Evolutionary conservation across 2,113 vertebrate species (phyloP).

Genomic region (Numenius arquata): DNA sequence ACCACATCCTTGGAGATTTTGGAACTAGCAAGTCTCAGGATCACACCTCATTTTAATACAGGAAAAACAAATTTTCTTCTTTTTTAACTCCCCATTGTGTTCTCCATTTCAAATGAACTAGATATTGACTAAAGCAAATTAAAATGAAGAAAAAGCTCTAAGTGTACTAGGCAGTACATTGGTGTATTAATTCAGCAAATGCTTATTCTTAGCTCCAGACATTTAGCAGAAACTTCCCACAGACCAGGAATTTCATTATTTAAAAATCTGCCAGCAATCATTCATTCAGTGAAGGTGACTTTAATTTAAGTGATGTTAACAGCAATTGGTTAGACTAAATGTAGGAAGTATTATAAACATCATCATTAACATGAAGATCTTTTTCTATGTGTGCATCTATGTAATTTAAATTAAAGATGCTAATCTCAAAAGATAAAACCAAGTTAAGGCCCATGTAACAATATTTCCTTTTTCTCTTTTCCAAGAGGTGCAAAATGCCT

Average conservation of each 20-base stretch:
- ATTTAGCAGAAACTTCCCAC: background rate
- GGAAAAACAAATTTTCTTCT: background rate
- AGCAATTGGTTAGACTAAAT: background rate
- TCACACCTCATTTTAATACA: background rate
- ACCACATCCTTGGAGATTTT: background rate
- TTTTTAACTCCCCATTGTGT: background rate
- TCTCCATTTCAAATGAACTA: background rate
- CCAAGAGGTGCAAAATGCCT: background rate
- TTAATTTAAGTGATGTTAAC: constrained; percentile 15
- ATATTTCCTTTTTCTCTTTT: background rate
- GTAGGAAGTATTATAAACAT: background rate
- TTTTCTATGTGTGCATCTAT: background rate
- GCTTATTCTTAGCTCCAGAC: background rate
- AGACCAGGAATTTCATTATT: background rate
- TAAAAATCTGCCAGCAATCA: background rate
- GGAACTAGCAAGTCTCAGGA: background rate
- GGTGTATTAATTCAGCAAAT: background rate
- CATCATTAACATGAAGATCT: background rate
- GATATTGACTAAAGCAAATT: background rate
- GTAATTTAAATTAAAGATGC: background rate
- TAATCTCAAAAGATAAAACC: background rate
- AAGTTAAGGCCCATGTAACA: background rate
- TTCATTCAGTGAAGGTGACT: background rate
- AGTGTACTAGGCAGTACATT: background rate
- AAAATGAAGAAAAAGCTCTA: background rate